Percentiles rank a stretch among this genome's conserved stretches.
These are phyloP conservation scores for Anagrus nilaparvatae DNA, from an alignment of 1,140 invertebrate species.

Conservation along the genomic window DNA sequence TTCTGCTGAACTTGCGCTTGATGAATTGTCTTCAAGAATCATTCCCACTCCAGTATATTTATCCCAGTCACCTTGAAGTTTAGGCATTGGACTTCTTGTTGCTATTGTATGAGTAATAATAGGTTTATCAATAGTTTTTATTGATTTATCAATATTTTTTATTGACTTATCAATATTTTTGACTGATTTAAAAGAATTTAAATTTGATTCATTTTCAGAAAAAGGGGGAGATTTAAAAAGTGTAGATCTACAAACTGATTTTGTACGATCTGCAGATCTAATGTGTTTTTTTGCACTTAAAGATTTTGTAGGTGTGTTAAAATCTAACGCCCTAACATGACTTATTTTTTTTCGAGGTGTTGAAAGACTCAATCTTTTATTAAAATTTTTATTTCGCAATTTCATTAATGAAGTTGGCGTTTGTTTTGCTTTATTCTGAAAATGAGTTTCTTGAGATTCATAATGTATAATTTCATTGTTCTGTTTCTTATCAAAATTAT, in stretches of 20 bases:
- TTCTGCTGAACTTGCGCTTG: constrained; percentile 15
- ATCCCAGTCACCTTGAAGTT: constrained; percentile 35
- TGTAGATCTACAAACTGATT: constrained; percentile 25
- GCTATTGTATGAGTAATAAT: no score
- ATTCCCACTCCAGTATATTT: constrained; percentile 35
- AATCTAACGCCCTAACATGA: constrained; percentile 38
- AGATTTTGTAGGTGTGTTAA: constrained; percentile 33
- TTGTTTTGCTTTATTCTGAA: constrained; percentile 18
- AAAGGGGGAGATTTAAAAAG: constrained; percentile 33
- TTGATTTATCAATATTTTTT: no score
- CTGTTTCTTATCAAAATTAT: not conserved
- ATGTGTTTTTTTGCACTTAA: constrained; percentile 11
- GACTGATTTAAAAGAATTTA: not conserved
- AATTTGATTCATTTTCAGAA: not conserved
- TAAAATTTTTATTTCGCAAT: constrained; percentile 31
- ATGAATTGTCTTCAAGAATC: constrained; percentile 26
- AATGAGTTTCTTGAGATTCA: not conserved
- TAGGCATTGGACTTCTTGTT: constrained; percentile 32
- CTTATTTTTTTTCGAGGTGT: constrained; percentile 34
- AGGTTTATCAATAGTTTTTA: no score
- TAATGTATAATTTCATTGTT: not conserved
- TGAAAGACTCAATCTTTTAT: constrained; percentile 37
- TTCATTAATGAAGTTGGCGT: constrained; percentile 33
- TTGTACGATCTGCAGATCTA: constrained; percentile 16
- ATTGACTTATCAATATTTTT: no score